Percentiles rank a stretch among this genome's conserved stretches.
Conservation (phyloP, 1,140 invertebrate species). For the Tetraneura akinire region DNA sequence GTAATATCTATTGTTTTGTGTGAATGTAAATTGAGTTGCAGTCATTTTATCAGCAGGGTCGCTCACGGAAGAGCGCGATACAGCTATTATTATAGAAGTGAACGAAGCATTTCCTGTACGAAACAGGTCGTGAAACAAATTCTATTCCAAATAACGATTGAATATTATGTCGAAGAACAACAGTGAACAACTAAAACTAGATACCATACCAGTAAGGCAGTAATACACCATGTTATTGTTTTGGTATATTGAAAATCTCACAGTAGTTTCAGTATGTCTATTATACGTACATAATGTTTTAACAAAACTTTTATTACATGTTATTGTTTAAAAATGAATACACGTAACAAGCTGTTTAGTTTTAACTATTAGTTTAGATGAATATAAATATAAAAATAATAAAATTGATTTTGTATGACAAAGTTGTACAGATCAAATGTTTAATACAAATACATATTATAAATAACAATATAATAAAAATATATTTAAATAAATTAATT, state of each 20-base stretch:
- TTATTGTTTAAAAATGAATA: constrained; percentile 10
- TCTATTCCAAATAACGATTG: constrained; percentile 17
- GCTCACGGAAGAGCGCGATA: constrained; percentile 27
- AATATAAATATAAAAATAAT: too few relatives aligned
- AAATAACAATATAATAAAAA: too few relatives aligned
- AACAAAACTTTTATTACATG: background rate
- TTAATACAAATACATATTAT: too few relatives aligned
- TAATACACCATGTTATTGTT: too few relatives aligned
- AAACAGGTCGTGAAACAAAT: constrained; percentile 35
- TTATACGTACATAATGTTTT: background rate
- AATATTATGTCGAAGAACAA: constrained; percentile 38
- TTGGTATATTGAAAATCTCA: background rate
- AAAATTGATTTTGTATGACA: too few relatives aligned
- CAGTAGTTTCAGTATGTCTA: background rate
- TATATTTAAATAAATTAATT: too few relatives aligned
- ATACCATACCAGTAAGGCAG: too few relatives aligned
- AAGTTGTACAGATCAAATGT: too few relatives aligned
- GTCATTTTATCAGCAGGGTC: background rate
- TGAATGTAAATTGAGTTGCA: constrained; percentile 33
- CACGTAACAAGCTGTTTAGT: too few relatives aligned
- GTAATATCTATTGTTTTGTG: constrained; percentile 23
- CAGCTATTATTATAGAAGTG: constrained; percentile 46
- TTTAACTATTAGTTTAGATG: too few relatives aligned
- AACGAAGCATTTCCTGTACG: constrained; percentile 50
- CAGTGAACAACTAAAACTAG: background rate